Base-by-base conservation (phyloP, 2,888 invertebrate species). In the Phengaris arion region DNA sequence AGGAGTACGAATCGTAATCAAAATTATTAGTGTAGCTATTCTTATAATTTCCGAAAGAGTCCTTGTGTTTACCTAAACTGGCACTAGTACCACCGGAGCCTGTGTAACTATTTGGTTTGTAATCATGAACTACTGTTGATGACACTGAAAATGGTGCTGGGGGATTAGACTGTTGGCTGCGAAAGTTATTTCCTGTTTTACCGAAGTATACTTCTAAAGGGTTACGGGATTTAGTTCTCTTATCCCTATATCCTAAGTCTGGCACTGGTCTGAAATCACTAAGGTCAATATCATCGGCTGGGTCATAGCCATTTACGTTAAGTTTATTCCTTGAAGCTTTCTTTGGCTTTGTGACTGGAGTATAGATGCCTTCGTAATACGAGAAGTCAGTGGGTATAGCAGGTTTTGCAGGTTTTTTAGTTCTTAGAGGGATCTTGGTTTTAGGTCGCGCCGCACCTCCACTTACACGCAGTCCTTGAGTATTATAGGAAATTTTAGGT, bases 291-390 rank as follows among this genome's bases (percentile, higher is more conserved):
- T 89, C 88, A 2, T 82, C 79, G 72, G 83, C 76, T 13, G 77
- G 75, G 69, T 83, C 82, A 69, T 80, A 84, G 74, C 82, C 79
- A n/a, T 81, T 77, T 45, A 80, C 74, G 79, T 85, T 35, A 79
- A 83, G 80, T 6, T 85, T 82, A 15, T 86, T 85, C 77, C 85
- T 87, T 9, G 82, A 83, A 10, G 80, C 59, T 77, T 86, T 86
- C 77, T 84, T 87, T 73, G 85, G 80, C 78, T 84, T 87, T 57
- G 79, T 84, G 68, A 82, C 83, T 4, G 88, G 85, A 2, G 85
- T 79, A 75, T 89, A 92, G 64, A 92, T 86, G 78, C 85, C 89
- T 83, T 93, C 93, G 75, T 92, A 93, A 82, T 92, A 92, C n/a
- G 91, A 85, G 79, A 88, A 89, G 79, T 92, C 92, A 6, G 81